Evolutionary conservation across 2,797 vertebrate genomes (phyloP), one percentile per base, ranked within the genome.

Genomic region (Myripristis jacobus): DNA sequence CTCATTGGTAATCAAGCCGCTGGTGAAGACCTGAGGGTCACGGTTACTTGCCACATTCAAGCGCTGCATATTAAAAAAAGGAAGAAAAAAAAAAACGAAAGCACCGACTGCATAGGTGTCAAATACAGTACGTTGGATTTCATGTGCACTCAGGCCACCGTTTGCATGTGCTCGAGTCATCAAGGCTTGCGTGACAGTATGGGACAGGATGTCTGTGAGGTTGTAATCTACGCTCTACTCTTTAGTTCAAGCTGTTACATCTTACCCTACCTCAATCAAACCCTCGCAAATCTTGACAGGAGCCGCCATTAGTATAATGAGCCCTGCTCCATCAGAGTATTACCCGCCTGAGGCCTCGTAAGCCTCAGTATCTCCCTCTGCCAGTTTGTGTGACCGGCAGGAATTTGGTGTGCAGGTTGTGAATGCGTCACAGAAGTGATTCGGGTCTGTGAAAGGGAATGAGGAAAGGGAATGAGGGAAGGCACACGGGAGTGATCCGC

Each of bases 381-480:
- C 50, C 56, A 47, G 46, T 73, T 27, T 65, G 65, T 36, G 36
- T 0, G 54, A 66, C 63, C 69, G 54, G 51, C 46, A 2, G 53
- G 36, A 22, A 36, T 67, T 67, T 57, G 36, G 46, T 41, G 24
- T 38, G n/a, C n/a, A n/a, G n/a, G 31, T 52, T 46, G 63, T 54
- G 67, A 29, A 7, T 13, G 34, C 19, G 65, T 63, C 36, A 60
- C 55, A 48, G 13, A 9, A 72, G 62, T 64, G 67, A 22, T 64
- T 75, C 52, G 34, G 67, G 64, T 72, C 54, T 63, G 77, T 69
- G n/a, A n/a, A n/a, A n/a, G n/a, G n/a, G n/a, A 73, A 73, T 27
- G 73, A 82, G 77, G 82, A 75, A 90, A 90, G 86, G 89, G 58
- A 73, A 73, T 27, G 73, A 82, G 77, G 82, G 77, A 90, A 90